Evolutionary conservation across 2,797 vertebrate genomes (phyloP), one percentile per base, ranked within the genome.

Genomic region (Galaxias olidus): DNA sequence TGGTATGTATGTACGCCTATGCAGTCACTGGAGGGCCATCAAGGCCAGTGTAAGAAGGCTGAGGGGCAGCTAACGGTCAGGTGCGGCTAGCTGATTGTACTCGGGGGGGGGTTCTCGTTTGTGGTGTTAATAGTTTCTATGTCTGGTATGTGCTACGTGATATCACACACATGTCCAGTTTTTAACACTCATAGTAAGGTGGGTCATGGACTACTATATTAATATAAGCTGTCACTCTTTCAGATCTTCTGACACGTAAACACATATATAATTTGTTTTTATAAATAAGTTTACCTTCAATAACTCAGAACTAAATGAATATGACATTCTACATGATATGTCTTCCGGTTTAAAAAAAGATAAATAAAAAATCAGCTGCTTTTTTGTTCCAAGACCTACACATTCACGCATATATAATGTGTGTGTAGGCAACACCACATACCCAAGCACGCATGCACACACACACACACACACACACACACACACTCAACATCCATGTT

Each of bases 11-110:
- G 72, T 79, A 71, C 72, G 83, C 62, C 55, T 20, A 61, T 69
- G 69, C 70, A 72, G 84, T 84, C 88, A 82, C 85, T 85, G 82
- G 88, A 76, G 86, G 86, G 84, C 81, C 80, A 76, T 83, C 84
- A 88, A 79, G 78, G 74, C 73, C 71, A 68, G 68, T 71, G 53
- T 19, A 50, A 46, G 14, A 58, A 10, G 49, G 41, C 46, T 44
- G 10, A 65, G 14, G 12, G 45, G 62, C 62, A 55, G 49, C 79
- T 79, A 72, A 84, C 66, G 69, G 72, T 83, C 79, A 77, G 78
- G 79, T 84, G 79, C 69, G 65, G 44, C 47, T 5, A 59, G 50
- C 53, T 67, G 63, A 72, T 52, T 68, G 65, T 50, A 41, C 65
- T 49, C 69, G 66, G 60, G 55, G 68, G 67, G 66, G 60, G 55